Evolutionary conservation across 2,113 vertebrate genomes (phyloP), one percentile per base, ranked within the genome.

Genomic region (Odocoileus hemionus): DNA sequence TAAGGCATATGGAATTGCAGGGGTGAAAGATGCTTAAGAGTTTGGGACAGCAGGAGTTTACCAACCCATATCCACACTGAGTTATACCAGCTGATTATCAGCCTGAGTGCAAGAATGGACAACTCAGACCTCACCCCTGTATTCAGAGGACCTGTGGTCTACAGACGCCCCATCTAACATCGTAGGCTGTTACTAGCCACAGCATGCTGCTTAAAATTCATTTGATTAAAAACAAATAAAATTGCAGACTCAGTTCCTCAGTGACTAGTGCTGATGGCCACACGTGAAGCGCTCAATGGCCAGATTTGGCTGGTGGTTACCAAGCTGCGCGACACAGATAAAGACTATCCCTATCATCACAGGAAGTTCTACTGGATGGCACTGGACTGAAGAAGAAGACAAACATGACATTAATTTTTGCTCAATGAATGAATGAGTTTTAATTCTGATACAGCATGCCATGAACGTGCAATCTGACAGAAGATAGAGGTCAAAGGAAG

Each of bases 401-500:
- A 88, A 74, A 78, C 19, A 12, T 45, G 76, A 55, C 67, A 76
- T 84, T 54, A 54, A 80, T 58, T 74, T 94, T 58, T 58, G 86
- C 54, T 83, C 47, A 54, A 5, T 43, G 16, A 36, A 25, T 58
- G 74, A 28, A 88, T 45, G 57, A 60, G 89, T 60, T 58, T n/a
- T 88, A 79, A 87, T 55, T 91, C 39, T 36, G 89, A 39, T n/a
- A 13, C 6, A 52, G 58, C 13, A 47, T 26, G 6, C 2, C 78
- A 23, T 33, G 17, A 82, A 55, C 74, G 21, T 25, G 0, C n/a
- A 58, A 92, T 25, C 92, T 76, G 91, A 91, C 13, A 52, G 54
- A 43, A 86, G 47, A 43, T 4, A 74, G 36, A 67, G 28, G 43
- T 43, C 83, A 83, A 82, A 86, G 70, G 43, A 88, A 43, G 76